These are phyloP conservation scores for Acanthiza pusilla DNA, from an alignment of 2,797 vertebrate species.

Conservation along the genomic window DNA sequence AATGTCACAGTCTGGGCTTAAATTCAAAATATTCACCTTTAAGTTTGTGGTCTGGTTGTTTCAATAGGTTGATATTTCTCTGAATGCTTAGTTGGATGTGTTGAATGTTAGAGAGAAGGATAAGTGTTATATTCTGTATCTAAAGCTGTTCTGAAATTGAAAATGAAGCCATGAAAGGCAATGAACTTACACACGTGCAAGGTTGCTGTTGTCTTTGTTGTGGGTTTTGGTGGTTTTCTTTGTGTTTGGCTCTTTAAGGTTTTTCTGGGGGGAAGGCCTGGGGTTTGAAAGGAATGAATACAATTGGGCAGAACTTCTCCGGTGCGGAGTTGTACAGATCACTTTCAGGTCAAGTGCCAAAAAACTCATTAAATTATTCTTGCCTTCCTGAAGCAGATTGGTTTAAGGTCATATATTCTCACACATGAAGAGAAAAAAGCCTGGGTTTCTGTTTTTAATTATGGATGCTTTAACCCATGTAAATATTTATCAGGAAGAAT, in stretches of 20 bases:
- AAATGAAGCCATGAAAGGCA: not conserved
- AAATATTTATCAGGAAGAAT: not conserved
- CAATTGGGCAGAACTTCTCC: not conserved
- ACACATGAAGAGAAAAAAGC: not conserved
- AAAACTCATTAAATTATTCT: not conserved
- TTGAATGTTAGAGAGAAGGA: not conserved
- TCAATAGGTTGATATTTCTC: not conserved
- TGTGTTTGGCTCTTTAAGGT: not conserved
- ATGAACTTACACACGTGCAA: not conserved
- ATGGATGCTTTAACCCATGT: not conserved
- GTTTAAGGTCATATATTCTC: not conserved
- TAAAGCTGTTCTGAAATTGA: not conserved
- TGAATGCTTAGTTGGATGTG: not conserved
- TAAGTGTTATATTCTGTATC: not conserved
- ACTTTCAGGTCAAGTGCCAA: not conserved
- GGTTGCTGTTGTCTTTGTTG: not conserved
- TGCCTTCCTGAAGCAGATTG: not conserved
- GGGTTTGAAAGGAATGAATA: not conserved
- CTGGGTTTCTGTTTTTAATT: not conserved
- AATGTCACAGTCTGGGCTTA: not conserved
- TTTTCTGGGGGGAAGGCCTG: rapidly evolving
- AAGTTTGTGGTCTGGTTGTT: not conserved
- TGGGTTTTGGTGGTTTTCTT: not conserved
- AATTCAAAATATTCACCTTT: not conserved
- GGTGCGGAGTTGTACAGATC: not conserved